Base-by-base conservation (phyloP, 2,113 vertebrate species). In the Misgurnus anguillicaudatus region DNA sequence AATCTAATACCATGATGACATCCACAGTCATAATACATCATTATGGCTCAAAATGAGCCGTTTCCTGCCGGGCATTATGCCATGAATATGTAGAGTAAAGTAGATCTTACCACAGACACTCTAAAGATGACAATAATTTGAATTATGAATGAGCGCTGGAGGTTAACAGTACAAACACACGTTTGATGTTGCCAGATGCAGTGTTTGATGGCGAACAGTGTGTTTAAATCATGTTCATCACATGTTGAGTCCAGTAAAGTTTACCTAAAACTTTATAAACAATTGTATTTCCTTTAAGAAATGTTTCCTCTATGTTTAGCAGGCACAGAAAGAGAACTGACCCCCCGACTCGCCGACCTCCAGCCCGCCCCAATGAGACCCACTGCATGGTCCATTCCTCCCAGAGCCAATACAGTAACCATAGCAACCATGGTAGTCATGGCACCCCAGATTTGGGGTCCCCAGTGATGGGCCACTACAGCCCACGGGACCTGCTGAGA, bases 241-340 rank as follows among this genome's bases (percentile, higher is more conserved):
- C 19, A 21, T 4, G 5, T 6, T 9, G 8, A 42, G 8, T 3
- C 1, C 41, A 42, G 4, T 51, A 67, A 14, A 1, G 13, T 64
- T 4, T 7, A 64, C 31, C 62, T 39, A 65, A 65, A 16, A 42
- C 2, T 45, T 45, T 45, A 7, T 10, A 45, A 45, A 45, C 42
- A 45, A 7, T 45, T 45, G 42, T 45, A 45, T 45, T 8, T 45
- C 42, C 42, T 45, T 55, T 8, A 57, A 17, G 17, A 17, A n/a
- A 57, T n/a, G 4, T 19, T 77, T 19, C 77, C 1, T 9, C 0
- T 73, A 55, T 63, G 14, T 39, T 24, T 74, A 87, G 83, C 82
- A 97, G 97, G 85, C 96, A 97, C 87, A 94, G 94, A 83, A 98
- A 97, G 90, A 92, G 95, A 85, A 93, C 92, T 1, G 97, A 98